Evolutionary conservation across 2,113 vertebrate species (phyloP).

Genomic region (Phycodurus eques): DNA sequence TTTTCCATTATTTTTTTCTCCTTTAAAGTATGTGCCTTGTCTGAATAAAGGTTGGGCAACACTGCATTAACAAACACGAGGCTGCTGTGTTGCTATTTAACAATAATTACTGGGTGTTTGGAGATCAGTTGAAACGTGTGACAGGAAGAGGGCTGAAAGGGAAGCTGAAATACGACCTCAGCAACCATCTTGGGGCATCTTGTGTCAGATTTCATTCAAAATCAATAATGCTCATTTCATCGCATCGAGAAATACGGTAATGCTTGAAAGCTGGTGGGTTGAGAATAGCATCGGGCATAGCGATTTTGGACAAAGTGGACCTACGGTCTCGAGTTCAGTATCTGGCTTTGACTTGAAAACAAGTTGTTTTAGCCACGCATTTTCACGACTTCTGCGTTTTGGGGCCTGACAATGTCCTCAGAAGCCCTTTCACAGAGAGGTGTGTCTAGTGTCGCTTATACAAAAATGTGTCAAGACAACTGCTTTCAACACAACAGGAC

Average conservation of each 20-base stretch:
- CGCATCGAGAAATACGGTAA: not conserved
- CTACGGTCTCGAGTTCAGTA: not conserved
- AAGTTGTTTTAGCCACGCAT: too few species aligned
- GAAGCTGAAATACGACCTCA: slow-evolving; percentile 1
- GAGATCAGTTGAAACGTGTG: not conserved
- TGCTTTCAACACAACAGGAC: too few species aligned
- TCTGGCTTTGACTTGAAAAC: not conserved
- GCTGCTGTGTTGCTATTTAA: not conserved
- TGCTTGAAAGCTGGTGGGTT: not conserved
- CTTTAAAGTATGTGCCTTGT: not conserved
- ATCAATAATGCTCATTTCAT: not conserved
- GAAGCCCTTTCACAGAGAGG: too few species aligned
- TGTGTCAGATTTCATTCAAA: slow-evolving; percentile 5
- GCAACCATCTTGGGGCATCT: not conserved
- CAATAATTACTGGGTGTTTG: not conserved
- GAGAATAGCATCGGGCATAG: not conserved
- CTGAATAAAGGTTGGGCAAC: not conserved
- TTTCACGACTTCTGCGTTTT: too few species aligned
- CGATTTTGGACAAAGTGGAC: not conserved
- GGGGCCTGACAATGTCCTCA: too few species aligned
- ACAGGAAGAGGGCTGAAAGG: slow-evolving; percentile 5
- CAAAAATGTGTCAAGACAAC: too few species aligned
- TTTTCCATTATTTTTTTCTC: not conserved
- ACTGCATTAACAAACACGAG: not conserved
- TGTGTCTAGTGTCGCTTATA: too few species aligned